Conservation (phyloP, 2,113 vertebrate species). For the Microcebus tavaratra region DNA sequence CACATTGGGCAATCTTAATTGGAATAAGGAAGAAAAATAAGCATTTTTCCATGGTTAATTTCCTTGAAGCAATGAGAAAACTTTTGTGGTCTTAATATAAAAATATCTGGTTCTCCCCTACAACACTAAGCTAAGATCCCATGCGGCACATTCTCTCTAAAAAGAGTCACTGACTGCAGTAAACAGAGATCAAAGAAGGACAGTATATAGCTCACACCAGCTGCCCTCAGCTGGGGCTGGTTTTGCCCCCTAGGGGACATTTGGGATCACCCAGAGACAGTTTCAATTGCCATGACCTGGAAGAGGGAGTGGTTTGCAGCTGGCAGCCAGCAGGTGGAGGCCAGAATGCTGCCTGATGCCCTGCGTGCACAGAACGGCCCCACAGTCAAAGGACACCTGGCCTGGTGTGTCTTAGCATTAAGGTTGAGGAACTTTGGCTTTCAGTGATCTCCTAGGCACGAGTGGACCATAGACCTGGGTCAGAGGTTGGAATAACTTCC, state of each 20-base stretch:
- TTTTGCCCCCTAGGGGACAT: too few relatives aligned
- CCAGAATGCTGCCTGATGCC: neutral
- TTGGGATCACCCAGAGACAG: neutral
- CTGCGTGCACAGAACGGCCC: neutral
- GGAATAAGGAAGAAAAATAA: neutral
- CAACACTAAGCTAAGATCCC: too few relatives aligned
- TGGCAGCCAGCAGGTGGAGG: neutral
- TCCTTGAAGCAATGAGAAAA: neutral
- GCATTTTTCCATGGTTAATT: neutral
- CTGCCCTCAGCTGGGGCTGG: neutral
- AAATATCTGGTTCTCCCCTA: neutral
- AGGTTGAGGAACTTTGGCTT: neutral
- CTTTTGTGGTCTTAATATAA: neutral
- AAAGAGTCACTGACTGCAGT: neutral
- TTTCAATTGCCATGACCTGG: neutral
- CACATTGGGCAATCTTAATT: neutral
- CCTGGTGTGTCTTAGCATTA: accelerated
- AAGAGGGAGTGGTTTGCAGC: too few relatives aligned
- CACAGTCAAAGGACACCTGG: neutral
- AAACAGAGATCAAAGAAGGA: neutral
- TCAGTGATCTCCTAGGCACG: too few relatives aligned
- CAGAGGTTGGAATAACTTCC: neutral
- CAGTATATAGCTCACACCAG: neutral
- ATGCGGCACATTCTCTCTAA: neutral
- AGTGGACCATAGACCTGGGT: neutral